Conservation (phyloP, 2,888 invertebrate genomes). For the Morpho achilles region DNA sequence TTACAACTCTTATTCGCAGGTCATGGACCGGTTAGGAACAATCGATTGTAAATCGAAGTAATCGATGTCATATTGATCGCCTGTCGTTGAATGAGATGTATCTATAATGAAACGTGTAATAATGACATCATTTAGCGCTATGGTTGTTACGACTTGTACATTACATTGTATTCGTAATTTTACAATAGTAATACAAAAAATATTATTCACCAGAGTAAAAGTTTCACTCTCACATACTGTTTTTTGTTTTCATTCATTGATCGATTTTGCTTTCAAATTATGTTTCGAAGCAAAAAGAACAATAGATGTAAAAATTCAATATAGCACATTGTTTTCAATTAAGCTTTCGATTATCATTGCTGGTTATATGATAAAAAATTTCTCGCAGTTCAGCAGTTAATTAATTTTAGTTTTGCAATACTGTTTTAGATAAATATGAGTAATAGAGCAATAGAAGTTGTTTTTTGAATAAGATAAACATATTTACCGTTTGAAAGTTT, state of each 20-base stretch:
- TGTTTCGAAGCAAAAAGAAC: slow-evolving; percentile 2
- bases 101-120: slow-evolving; percentile 11
- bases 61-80: slow-evolving; percentile 36
- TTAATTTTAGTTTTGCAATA: too few species aligned
- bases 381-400: too few species aligned
- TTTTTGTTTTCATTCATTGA: slow-evolving; percentile 3
- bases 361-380: too few species aligned
- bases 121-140: slow-evolving; percentile 10
- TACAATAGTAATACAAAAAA: slow-evolving; percentile 5
- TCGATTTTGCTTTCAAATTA: background rate
- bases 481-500: too few species aligned
- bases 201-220: slow-evolving; percentile 1
- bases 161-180: background rate
- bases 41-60: slow-evolving; percentile 61
- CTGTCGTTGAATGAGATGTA: slow-evolving; percentile 4
- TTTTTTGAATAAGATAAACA: too few species aligned
- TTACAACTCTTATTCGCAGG: slow-evolving; percentile 40
- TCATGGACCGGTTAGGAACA: slow-evolving; percentile 55
- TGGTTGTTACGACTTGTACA: slow-evolving; percentile 3
- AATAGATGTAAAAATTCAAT: slow-evolving; percentile 3
- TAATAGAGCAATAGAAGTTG: too few species aligned
- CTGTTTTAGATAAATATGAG: too few species aligned
- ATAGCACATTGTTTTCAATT: slow-evolving; percentile 3
- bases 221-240: slow-evolving; percentile 7
- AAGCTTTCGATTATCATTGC: slow-evolving; percentile 1